These are phyloP conservation scores for Kryptolebias ocellatus DNA, from an alignment of 2,797 vertebrate genomes.

Conservation along the genomic window DNA sequence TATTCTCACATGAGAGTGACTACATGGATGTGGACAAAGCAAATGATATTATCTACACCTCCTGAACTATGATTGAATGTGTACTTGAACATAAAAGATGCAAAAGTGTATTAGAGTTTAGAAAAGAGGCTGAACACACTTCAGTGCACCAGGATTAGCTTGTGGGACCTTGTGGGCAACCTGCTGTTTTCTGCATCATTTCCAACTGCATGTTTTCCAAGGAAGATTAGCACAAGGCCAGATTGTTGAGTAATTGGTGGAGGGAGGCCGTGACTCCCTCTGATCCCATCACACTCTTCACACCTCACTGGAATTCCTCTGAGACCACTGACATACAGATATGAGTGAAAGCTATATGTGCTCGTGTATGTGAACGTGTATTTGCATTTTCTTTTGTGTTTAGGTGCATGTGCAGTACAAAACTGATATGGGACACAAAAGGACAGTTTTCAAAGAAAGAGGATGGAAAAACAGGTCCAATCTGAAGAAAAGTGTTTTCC, in stretches of 20 bases:
- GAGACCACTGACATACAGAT: slow-evolving; percentile 52
- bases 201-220: slow-evolving; percentile 67
- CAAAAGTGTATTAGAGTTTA: slow-evolving; percentile 65
- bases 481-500: neutral
- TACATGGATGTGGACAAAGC: slow-evolving; percentile 32
- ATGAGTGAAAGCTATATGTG: slow-evolving; percentile 18
- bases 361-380: slow-evolving; percentile 10
- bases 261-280: slow-evolving; percentile 59
- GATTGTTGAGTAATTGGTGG: slow-evolving; percentile 74
- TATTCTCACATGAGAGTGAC: slow-evolving; percentile 13
- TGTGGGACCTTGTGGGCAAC: slow-evolving; percentile 56
- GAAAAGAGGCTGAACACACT: slow-evolving; percentile 59
- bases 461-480: neutral
- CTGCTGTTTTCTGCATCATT: slow-evolving; percentile 75
- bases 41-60: slow-evolving; percentile 50
- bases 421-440: neutral
- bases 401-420: slow-evolving; percentile 12
- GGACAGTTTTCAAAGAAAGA: neutral
- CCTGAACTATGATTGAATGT: slow-evolving; percentile 35
- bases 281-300: slow-evolving; percentile 77
- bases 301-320: slow-evolving; percentile 63
- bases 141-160: slow-evolving; percentile 68
- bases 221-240: slow-evolving; percentile 69
- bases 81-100: slow-evolving; percentile 41
- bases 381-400: slow-evolving; percentile 16